Evolutionary conservation across 2,888 invertebrate species (phyloP).

Genomic region (Spodoptera exigua): DNA sequence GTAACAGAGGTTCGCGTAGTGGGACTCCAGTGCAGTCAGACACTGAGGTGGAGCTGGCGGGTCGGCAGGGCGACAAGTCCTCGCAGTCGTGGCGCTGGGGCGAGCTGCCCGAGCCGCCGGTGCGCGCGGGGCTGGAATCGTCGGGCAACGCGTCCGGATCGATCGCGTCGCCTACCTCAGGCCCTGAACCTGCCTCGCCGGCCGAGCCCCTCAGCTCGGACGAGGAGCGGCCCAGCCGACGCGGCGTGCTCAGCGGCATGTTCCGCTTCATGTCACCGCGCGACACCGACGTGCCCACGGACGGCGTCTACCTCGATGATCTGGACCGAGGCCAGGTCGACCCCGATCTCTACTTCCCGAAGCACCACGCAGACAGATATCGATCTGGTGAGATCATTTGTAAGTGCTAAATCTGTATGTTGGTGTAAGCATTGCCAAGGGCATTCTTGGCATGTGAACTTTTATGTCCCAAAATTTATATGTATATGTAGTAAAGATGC

Average conservation of each 20-base stretch:
- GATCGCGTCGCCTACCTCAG: slow-evolving; percentile 69
- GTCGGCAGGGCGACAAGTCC: slow-evolving; percentile 81
- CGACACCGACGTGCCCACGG: slow-evolving; percentile 88
- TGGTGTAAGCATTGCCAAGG: slow-evolving; percentile 28
- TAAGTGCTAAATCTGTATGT: slow-evolving; percentile 56
- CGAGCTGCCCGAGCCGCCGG: slow-evolving; percentile 92
- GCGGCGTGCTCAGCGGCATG: slow-evolving; percentile 96
- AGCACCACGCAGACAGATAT: slow-evolving; percentile 88
- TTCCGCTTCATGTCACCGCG: slow-evolving; percentile 95
- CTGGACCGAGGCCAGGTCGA: slow-evolving; percentile 96
- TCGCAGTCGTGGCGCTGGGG: slow-evolving; percentile 97
- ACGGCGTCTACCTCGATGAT: slow-evolving; percentile 97
- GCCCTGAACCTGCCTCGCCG: slow-evolving; percentile 75
- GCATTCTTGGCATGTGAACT: slow-evolving; percentile 26
- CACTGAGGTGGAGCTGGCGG: slow-evolving; percentile 95
- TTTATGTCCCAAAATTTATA: slow-evolving; percentile 5
- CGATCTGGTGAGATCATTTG: slow-evolving; percentile 77
- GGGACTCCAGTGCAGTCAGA: slow-evolving; percentile 97
- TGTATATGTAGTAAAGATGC: neutral
- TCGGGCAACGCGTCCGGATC: slow-evolving; percentile 68
- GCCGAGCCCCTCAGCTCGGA: slow-evolving; percentile 85
- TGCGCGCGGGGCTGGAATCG: slow-evolving; percentile 66
- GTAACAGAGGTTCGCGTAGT: slow-evolving; percentile 90
- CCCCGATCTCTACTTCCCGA: slow-evolving; percentile 98
- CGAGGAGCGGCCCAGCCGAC: slow-evolving; percentile 83